Base-by-base conservation (phyloP, 2,113 vertebrate species). In the Oenanthe oenanthe region DNA sequence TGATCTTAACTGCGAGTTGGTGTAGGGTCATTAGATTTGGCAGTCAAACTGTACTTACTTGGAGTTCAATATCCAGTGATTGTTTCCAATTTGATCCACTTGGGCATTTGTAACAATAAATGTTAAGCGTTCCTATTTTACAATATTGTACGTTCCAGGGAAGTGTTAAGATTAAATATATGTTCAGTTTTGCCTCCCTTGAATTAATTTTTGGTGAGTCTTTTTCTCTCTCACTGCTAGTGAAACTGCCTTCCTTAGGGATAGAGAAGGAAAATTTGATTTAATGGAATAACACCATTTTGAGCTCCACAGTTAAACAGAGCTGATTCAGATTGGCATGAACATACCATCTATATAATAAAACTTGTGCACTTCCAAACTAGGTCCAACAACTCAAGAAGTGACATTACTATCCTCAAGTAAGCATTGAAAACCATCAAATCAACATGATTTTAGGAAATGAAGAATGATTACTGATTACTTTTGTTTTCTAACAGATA, bases 1-100 rank as follows among this genome's bases (percentile, higher is more conserved):
- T 96, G 89, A 95, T 98, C 87, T 96, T 96, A 95, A 60, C 93
- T 94, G 71, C 31, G 63, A 97, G 92, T 97, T 95, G 80, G 89
- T 96, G 71, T 80, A 95, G 76, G 89, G 86, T 96, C 97, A 91
- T 87, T 95, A 96, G 76, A 96, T 91, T 92, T 94, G 86, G 93
- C 94, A 96, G 88, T 76, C 60, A 85, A 91, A 40, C 50, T 82
- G 20, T 78, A 53, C 65, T 86, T 92, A 63, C 51, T 78, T 50
- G 78, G 94, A 80, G 72, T 79, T 89, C 9, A 14, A 89, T 96
- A 88, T n/a, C 28, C 48, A 91, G 61, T 51, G 53, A 29, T 88
- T 86, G 36, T 79, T 94, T 86, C 83, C 92, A 96, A 29, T 79
- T 73, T 32, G 82, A 92, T 70, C 66, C 70, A 83, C 48, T 88